Base-by-base conservation (phyloP, 2,888 invertebrate species). In the Parochlus steinenii region DNA sequence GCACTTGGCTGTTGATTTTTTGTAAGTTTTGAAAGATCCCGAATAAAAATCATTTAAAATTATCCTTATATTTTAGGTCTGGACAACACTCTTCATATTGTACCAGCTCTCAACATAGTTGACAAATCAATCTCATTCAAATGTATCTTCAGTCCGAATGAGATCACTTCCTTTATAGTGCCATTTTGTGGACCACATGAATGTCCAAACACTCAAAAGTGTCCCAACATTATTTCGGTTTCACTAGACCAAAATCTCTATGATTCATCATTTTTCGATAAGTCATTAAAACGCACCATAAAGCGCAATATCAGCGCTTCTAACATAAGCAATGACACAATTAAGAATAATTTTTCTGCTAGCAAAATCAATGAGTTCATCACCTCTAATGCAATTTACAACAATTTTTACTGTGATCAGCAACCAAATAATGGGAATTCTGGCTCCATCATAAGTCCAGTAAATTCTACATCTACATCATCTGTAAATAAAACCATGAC, bases 1-100 rank as follows among this genome's bases (percentile, higher is more conserved):
- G 83, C 36, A 72, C 49, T 38, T 55, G 54, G 55, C 45, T 57
- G 29, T 43, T 58, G 30, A 57, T 57, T 40, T 47, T 58, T 23
- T 58, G 58, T 48, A 56, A 56, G 31, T 59, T n/a, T n/a, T n/a
- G n/a, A n/a, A n/a, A n/a, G n/a, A n/a, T n/a, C n/a, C n/a, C 59
- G n/a, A n/a, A n/a, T n/a, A n/a, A n/a, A n/a, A n/a, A n/a, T n/a
- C 17, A 22, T 23, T 18, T 23, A n/a, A 12, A 17, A 49, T 36
- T 55, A 56, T 55, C 44, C 59, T 24, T 41, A 59, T 23, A 57
- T 58, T 39, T 46, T 59, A 20, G 59, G 58, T 47, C 56, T 56
- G 31, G 59, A 59, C 45, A 59, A 59, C 41, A 58, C 59, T 7
- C 45, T 59, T 22, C 59, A 59, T 41, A 55, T 57, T 39, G 52